Evolutionary conservation across 1,140 invertebrate genomes (phyloP).

Genomic region (Leptonema lineaticorne): DNA sequence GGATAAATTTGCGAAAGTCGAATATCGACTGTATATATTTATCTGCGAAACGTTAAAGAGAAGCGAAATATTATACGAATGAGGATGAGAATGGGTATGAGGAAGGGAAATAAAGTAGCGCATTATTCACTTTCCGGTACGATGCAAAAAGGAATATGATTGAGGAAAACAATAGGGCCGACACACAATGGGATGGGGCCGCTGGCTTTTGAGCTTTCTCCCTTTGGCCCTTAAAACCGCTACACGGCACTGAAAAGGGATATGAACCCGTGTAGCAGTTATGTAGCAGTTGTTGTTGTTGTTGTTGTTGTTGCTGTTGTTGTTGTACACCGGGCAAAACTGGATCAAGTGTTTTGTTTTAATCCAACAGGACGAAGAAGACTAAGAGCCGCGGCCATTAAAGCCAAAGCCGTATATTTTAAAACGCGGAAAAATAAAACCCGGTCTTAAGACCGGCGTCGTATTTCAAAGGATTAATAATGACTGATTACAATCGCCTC

Average conservation of each 20-base stretch:
- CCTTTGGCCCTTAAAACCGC: conserved; percentile 2
- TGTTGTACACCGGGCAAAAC: background rate
- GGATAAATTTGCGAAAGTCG: too few relatives aligned
- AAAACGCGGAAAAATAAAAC: background rate
- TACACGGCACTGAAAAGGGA: background rate
- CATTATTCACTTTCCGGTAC: conserved; percentile 33
- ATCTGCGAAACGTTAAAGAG: too few relatives aligned
- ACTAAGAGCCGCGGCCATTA: conserved; percentile 17
- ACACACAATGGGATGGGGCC: conserved; percentile 24
- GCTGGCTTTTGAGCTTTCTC: conserved; percentile 16
- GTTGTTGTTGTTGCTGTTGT: background rate
- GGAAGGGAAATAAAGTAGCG: conserved; percentile 30
- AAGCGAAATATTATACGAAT: too few relatives aligned
- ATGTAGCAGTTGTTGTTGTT: background rate
- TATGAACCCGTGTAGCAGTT: background rate
- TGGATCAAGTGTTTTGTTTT: conserved; percentile 17
- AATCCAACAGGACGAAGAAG: conserved; percentile 12
- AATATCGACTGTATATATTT: too few relatives aligned
- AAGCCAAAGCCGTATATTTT: conserved; percentile 12
- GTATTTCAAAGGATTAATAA: background rate
- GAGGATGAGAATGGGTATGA: too few relatives aligned
- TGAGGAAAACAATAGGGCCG: conserved; percentile 34
- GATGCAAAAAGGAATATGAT: conserved; percentile 34
- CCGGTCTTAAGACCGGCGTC: background rate
- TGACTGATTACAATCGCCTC: too few relatives aligned